Evolutionary conservation across 2,797 vertebrate species (phyloP), one percentile per base, ranked within the genome.

Genomic region (Rhynchonycteris naso): DNA sequence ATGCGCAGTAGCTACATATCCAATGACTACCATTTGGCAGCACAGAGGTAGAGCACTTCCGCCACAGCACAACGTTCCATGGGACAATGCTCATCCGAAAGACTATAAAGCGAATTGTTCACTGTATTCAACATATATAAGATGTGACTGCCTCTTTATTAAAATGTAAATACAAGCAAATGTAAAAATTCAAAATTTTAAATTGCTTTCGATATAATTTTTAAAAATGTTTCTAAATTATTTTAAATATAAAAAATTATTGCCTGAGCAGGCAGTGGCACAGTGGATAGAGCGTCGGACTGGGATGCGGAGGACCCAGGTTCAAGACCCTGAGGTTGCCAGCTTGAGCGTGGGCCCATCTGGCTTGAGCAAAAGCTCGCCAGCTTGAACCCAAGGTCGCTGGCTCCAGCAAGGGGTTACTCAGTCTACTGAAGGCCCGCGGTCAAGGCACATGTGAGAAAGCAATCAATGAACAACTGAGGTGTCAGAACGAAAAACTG

Each of bases 111-210:
- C 38, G 80, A 74, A 66, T 74, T 59, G 16, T 79, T 54, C 35
- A 52, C 33, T 91, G 15, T 61, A 88, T 72, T 92, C 11, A 10
- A 91, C 52, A 21, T 52, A 14, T 69, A 61, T 81, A 90, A 50
- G 38, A 82, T 85, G 35, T 81, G 63, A 74, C 58, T 91, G 28
- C n/a, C 38, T 82, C 88, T 92, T 89, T 58, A 75, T 88, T 83
- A 91, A 95, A 74, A 83, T 82, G 9, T 78, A 85, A 85, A 61
- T 83, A 26, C 82, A 95, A 95, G 21, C 21, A 61, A 95, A 56
- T 50, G 24, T 52, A 85, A 92, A 88, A 87, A 30, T 50, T 33
- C 61, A 50, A 38, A 76, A 95, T 50, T 76, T 88, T 79, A 90
- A 92, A 94, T 56, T 82, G 75, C 38, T 88, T 92, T 88, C 4